phyloP scores from a whole-genome alignment of 2,888 invertebrate species.

The Stomorhina lunata region DNA sequence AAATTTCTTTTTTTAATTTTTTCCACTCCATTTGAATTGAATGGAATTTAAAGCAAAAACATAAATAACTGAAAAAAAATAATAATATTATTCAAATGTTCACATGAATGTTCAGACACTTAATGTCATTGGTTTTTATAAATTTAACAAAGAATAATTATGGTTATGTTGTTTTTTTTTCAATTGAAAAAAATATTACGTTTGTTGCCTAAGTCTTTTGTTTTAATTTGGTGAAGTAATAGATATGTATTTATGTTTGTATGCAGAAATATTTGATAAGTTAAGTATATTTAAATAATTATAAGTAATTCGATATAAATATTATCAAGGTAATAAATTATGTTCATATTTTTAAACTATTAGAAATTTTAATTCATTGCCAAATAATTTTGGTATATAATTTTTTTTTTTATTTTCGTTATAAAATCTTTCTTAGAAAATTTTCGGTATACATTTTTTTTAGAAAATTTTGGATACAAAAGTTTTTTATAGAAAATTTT shows the following conservation, averaged over 20 bases:
- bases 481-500: no score
- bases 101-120: background rate
- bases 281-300: no score
- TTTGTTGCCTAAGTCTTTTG: conserved; percentile 58
- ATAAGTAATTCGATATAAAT: no score
- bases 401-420: no score
- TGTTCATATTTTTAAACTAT: no score
- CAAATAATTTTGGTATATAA: no score
- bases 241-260: background rate
- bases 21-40: background rate
- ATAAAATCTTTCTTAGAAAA: no score
- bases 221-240: conserved; percentile 41
- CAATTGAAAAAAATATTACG: background rate
- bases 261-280: no score
- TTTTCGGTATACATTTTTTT: no score
- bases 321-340: no score
- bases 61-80: background rate
- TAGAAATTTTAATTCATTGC: no score
- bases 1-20: conserved; percentile 49
- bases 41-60: conserved; percentile 18
- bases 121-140: conserved; percentile 29
- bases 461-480: no score
- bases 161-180: conserved; percentile 20
- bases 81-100: background rate
- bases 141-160: conserved; percentile 17